Evolutionary conservation across 2,113 vertebrate species (phyloP), one percentile per base, ranked within the genome.

Genomic region (Aegotheles bennettii): DNA sequence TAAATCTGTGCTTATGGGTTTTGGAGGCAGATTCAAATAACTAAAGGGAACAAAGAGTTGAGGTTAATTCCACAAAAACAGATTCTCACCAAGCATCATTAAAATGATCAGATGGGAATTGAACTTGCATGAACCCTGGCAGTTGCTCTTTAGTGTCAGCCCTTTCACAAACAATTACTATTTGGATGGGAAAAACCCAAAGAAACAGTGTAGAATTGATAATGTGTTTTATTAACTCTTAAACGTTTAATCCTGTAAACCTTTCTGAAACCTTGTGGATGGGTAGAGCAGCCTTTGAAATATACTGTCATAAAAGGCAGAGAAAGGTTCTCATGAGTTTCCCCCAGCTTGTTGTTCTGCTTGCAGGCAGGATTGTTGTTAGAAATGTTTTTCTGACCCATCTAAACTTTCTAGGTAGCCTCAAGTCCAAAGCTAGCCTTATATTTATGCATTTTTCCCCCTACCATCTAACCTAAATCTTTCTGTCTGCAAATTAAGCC

Each of bases 401-500:
- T 35, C 88, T 93, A 73, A 87, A 74, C 67, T 85, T 85, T 83
- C 71, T 92, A 86, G 94, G 94, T 86, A 92, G 90, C 83, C 92
- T 86, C 57, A 76, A 94, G 95, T 90, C 87, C 78, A 83, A 92
- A 90, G 33, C 40, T 24, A 73, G 67, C 63, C 67, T 79, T 64
- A 64, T 24, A 89, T 77, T 86, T 77, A 65, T 77, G 48, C 42
- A 25, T 79, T 87, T 93, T 29, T 3, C 17, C 33, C n/a, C 65
- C 56, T 35, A 10, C 45, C 43, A 81, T 81, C 79, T 43, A 92
- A 87, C 67, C 36, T 82, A 94, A 96, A 86, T 88, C 88, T 87
- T 95, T 83, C 92, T 95, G 70, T 86, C 90, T 95, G 82, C 75
- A 86, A 80, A 90, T 85, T 90, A 88, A 95, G 82, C 90, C 90